Base-by-base conservation (phyloP, 2,797 vertebrate genomes). In the Gallinago nigripennis region DNA sequence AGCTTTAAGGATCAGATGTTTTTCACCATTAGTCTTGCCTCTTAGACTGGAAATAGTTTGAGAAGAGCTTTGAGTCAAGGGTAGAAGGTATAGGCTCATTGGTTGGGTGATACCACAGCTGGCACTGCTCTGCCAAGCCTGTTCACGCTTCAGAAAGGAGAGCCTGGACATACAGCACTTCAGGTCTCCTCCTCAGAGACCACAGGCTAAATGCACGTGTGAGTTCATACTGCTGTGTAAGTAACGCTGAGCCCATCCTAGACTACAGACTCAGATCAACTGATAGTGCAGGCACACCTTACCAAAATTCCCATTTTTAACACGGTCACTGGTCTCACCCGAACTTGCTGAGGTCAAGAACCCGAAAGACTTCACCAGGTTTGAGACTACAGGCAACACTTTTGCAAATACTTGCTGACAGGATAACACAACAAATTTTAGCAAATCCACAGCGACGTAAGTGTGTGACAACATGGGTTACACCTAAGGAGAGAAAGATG, bases 341-440 rank as follows among this genome's bases (percentile, higher is more conserved):
- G 61, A 65, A 80, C 33, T 61, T 19, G 30, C 16, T n/a, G 60
- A 87, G 71, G 83, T 92, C 86, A 95, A 87, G 81, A 85, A 84
- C 60, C 15, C 43, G 75, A 33, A 1, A 53, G 50, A 54, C 48
- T 73, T 94, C 39, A 73, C 20, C 53, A 70, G 27, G 31, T 78
- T 65, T 54, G 31, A 91, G 33, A 39, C 41, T 17, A 41, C 9
- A 35, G 6, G 37, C 48, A 94, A 61, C 43, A 18, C 63, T 86
- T 86, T 68, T 9, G 39, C 27, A 75, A 87, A 57, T 24, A 71
- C 66, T 87, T 64, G 58, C 54, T 68, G 66, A 71, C 33, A 80
- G 46, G 28, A 1, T 28, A 88, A 81, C 20, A 58, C 1, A 2
- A 88, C 8, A 77, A 68, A 80, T 82, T 63, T 63, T 41, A 86